Evolutionary conservation across 1,140 invertebrate species (phyloP), one percentile per base, ranked within the genome.

Genomic region (Leptonema lineaticorne): DNA sequence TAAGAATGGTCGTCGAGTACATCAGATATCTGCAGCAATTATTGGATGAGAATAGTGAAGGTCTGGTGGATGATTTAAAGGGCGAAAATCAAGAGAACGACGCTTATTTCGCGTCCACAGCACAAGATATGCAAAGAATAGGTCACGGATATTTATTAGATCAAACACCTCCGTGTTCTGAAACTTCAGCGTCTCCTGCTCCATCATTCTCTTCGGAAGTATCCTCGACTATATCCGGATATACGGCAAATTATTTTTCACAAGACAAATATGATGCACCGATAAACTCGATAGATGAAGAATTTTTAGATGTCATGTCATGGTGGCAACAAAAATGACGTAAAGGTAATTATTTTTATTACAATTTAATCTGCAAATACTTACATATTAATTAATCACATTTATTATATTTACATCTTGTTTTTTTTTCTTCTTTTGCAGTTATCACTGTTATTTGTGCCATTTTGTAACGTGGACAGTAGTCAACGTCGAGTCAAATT

Each of bases 1-100:
- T 98, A 18, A 85, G 91, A 68, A 87, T 96, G 1, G 96, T 96
- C 0, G 94, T 97, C 0, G 94, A 97, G 76, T 98, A 98, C 77
- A 98, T 98, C 73, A 85, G 92, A 65, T 89, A 92, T 70, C 81
- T 98, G 8, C 90, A 97, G 75, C 87, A 90, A 73, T 81, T 97
- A 30, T 79, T 97, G 20, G 92, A 92, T 7, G 90, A 92, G 46
- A 80, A 77, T 72, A 70, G 68, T 16, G 69, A 74, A 33, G 4
- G 24, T 20, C 27, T 20, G 11, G 9, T 9, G 11, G 50, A 59
- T 22, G 27, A 56, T 0, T 67, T 68, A 53, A 63, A 63, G 30
- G 48, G 22, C 26, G 71, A 72, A 68, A 72, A 72, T 59, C 71
- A 73, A 58, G 71, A 73, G 57, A 73, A 73, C 30, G 63, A 72